Evolutionary conservation across 1,140 invertebrate species (phyloP), one percentile per base, ranked within the genome.

Genomic region (Sminthurinus signatus): DNA sequence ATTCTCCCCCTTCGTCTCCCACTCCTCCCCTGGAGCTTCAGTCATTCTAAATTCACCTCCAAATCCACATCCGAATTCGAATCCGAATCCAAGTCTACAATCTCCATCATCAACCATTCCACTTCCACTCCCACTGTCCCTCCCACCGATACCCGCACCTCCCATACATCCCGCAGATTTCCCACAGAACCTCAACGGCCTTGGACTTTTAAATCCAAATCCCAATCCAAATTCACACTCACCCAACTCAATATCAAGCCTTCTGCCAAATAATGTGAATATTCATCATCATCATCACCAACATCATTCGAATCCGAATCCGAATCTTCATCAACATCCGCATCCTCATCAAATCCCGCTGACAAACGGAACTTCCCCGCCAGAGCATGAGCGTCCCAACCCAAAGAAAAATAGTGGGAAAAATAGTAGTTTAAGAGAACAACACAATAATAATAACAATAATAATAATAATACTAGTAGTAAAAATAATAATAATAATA

Each of bases 11-110:
- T 57, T 57, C 31, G 46, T 52, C 42, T 44, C 48, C 19, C 60
- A 61, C 42, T 44, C 48, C 19, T 28, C 58, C 5, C 58, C 58
- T n/a, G 19, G 44, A 29, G 21, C 62, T 32, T 1, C 62, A 36
- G 31, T 29, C 43, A 15, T 55, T 50, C 1, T 57, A 48, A 36
- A 31, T 36, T 44, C 8, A 50, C 64, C 32, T 43, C 59, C 25
- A 10, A 46, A 46, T 3, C 56, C 31, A 1, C 46, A 14, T 29
- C 39, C 8, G 8, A 27, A 3, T 14, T 23, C 10, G 4, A 27
- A 8, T 4, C 28, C 23, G 32, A 12, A 17, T n/a, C 54, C 54
- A 3, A 2, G 8, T 4, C 2, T 12, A 8, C 17, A 8, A 2
- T 31, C 44, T 48, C 17, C 44, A 48, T 48, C 44, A 48, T n/a